These are phyloP conservation scores for Hippocampus zosterae DNA, from an alignment of 2,113 vertebrate species.

Conservation along the genomic window DNA sequence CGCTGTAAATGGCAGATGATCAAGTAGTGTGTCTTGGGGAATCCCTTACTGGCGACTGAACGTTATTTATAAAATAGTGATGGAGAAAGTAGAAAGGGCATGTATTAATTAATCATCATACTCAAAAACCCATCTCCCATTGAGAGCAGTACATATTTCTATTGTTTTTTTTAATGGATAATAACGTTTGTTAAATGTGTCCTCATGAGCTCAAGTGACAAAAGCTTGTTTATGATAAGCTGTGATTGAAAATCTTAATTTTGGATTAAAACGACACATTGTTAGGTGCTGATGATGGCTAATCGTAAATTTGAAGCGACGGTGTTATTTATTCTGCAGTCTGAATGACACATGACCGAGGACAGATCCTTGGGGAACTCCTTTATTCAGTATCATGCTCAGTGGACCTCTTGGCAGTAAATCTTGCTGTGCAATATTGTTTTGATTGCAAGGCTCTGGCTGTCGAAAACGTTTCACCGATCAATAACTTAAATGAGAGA, in stretches of 20 bases:
- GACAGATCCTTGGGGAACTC: conserved; percentile 1
- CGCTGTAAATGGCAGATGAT: background rate
- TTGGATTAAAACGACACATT: background rate
- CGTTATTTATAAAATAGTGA: background rate
- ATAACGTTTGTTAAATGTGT: background rate
- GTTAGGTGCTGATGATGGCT: background rate
- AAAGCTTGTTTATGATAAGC: too few relatives aligned
- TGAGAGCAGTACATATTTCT: too few relatives aligned
- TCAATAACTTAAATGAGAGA: background rate
- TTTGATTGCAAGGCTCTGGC: background rate
- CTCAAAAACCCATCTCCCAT: too few relatives aligned
- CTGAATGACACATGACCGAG: background rate
- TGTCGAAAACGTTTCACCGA: background rate
- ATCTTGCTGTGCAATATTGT: background rate
- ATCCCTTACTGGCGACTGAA: background rate
- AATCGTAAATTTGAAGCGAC: background rate
- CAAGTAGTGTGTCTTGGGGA: background rate
- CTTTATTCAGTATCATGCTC: background rate
- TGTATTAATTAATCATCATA: too few relatives aligned
- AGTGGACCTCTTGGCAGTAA: background rate
- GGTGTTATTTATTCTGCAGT: background rate
- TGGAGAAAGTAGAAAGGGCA: too few relatives aligned
- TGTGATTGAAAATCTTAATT: too few relatives aligned
- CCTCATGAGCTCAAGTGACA: too few relatives aligned
- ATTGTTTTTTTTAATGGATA: too few relatives aligned